Evolutionary conservation across 2,888 invertebrate genomes (phyloP).

Genomic region (Pandemis cinnamomeana): DNA sequence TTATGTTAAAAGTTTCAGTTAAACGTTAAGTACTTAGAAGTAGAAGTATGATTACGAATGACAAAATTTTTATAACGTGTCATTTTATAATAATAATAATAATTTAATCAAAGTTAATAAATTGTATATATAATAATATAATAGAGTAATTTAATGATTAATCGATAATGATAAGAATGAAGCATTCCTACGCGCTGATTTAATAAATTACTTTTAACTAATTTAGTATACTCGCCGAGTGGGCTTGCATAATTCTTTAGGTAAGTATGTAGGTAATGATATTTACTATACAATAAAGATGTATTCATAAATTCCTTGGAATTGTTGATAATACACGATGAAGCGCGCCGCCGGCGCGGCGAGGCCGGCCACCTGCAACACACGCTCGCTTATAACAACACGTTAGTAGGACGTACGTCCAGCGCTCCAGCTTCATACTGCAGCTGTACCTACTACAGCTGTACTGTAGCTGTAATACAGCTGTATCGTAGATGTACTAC

Average conservation of each 20-base stretch:
- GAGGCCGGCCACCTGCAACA: slow-evolving; percentile 60
- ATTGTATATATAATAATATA: slow-evolving; percentile 85
- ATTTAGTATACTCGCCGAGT: slow-evolving; percentile 86
- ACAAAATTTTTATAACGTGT: slow-evolving; percentile 84
- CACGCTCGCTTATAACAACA: not conserved
- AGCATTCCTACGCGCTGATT: slow-evolving; percentile 85
- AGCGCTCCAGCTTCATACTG: no score
- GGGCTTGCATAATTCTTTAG: slow-evolving; percentile 75
- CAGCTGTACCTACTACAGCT: no score
- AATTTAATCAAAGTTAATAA: slow-evolving; percentile 85
- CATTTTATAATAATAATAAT: slow-evolving; percentile 84
- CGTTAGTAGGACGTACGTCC: no score
- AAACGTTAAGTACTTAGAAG: slow-evolving; percentile 83
- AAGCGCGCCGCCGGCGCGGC: slow-evolving; percentile 66
- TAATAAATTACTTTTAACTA: slow-evolving; percentile 87
- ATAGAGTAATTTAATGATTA: slow-evolving; percentile 85
- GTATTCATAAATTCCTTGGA: slow-evolving; percentile 77
- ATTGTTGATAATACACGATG: slow-evolving; percentile 77
- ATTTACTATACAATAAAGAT: slow-evolving; percentile 79
- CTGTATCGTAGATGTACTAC: no score
- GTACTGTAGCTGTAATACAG: no score
- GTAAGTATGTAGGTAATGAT: slow-evolving; percentile 79
- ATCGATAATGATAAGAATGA: slow-evolving; percentile 85
- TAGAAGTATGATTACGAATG: slow-evolving; percentile 85
- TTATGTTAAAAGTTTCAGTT: slow-evolving; percentile 84